Evolutionary conservation across 2,113 vertebrate species (phyloP).

Genomic region (Bubo scandiacus): DNA sequence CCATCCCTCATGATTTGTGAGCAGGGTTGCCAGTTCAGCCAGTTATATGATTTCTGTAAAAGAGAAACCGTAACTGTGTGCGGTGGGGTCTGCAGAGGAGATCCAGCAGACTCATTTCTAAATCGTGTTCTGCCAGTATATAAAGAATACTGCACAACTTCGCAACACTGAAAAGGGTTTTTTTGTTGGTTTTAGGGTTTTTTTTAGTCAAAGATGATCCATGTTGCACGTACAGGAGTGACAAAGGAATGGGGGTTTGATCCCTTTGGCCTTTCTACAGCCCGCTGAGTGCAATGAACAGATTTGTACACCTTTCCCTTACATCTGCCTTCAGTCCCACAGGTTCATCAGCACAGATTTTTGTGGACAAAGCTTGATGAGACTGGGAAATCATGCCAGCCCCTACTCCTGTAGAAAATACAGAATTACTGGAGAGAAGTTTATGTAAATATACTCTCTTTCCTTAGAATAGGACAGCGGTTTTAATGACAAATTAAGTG

Average conservation of each 20-base stretch:
- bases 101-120: not conserved
- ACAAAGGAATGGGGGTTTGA: not conserved
- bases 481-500: slow-evolving; percentile 69
- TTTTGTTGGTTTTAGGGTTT: not conserved
- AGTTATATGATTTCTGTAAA: not conserved
- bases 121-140: not conserved
- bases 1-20: not conserved
- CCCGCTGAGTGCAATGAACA: not conserved
- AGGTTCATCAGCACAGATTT: not conserved
- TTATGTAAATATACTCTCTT: not conserved
- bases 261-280: not conserved
- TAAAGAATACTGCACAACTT: not conserved
- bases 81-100: not conserved
- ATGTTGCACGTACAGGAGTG: not conserved
- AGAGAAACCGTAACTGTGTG: not conserved
- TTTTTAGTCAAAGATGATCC: not conserved
- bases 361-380: not conserved
- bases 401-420: not conserved
- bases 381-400: not conserved
- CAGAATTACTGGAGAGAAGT: not conserved
- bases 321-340: not conserved
- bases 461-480: slow-evolving; percentile 37
- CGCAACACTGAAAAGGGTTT: not conserved
- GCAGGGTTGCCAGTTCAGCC: not conserved
- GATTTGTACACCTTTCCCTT: not conserved